These are phyloP conservation scores for Sebastes oblongus DNA, from an alignment of 2,797 vertebrate genomes.

Conservation along the genomic window DNA sequence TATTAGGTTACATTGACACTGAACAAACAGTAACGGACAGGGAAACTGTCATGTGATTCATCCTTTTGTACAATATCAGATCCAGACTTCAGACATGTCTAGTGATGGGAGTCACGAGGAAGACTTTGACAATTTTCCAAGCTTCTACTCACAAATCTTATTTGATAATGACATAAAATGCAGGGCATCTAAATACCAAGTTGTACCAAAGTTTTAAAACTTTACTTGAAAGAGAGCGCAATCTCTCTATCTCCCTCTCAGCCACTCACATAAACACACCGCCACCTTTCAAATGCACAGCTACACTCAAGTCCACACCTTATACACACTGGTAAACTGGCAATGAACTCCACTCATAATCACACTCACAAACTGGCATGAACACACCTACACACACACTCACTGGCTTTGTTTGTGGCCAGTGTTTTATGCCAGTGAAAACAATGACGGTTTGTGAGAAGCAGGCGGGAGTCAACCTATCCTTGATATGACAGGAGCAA, in stretches of 20 bases:
- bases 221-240: neutral
- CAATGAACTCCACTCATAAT: conserved; percentile 25
- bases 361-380: conserved; percentile 29
- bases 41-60: neutral
- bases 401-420: conserved; percentile 60
- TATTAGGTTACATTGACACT: neutral
- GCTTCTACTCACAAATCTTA: neutral
- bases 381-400: conserved; percentile 30
- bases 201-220: neutral
- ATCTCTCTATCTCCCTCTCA: neutral
- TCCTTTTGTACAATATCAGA: neutral
- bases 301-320: conserved; percentile 1
- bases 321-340: conserved; percentile 28
- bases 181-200: neutral
- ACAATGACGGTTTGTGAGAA: conserved; percentile 69
- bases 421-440: conserved; percentile 66
- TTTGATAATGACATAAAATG: neutral
- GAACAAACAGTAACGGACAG: neutral
- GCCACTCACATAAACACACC: neutral
- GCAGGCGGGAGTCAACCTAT: conserved; percentile 41
- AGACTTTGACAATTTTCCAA: neutral
- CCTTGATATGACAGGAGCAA: conserved; percentile 73
- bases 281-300: neutral
- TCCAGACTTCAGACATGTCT: neutral
- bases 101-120: neutral